Percentiles rank a stretch among this genome's conserved stretches.
Evolutionary conservation across 2,113 vertebrate species (phyloP).

Genomic region (Setophaga petechia): DNA sequence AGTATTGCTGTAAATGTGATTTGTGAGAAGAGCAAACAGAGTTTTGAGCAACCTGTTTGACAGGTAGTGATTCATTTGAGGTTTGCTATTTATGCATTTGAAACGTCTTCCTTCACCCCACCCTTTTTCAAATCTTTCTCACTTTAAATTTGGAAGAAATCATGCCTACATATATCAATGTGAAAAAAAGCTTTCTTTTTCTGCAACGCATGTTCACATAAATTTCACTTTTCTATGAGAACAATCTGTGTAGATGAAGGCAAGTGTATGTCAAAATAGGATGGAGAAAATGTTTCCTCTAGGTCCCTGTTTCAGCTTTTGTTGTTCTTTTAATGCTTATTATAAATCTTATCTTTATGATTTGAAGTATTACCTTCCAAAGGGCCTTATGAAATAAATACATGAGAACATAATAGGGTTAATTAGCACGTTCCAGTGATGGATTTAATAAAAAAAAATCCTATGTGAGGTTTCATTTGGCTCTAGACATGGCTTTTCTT

Average conservation of each 20-base stretch:
- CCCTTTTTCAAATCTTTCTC: background rate
- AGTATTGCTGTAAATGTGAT: background rate
- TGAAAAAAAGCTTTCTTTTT: background rate
- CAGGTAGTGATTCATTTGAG: background rate
- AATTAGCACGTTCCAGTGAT: rapidly evolving
- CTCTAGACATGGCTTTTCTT: background rate
- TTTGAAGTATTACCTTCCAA: background rate
- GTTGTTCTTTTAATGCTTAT: background rate
- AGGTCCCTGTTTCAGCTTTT: background rate
- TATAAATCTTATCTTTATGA: background rate
- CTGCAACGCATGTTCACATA: background rate
- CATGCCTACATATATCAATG: background rate
- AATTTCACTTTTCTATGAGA: background rate
- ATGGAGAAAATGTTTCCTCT: background rate
- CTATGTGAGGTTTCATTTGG: background rate
- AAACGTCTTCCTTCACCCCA: background rate
- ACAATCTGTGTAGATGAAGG: background rate
- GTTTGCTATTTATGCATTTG: background rate
- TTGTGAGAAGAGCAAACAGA: background rate
- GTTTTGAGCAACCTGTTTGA: background rate
- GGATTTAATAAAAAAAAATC: background rate
- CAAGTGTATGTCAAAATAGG: background rate
- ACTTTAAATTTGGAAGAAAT: background rate
- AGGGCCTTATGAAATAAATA: background rate
- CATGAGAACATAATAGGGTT: background rate